phyloP scores from a whole-genome alignment of 2,113 vertebrate genomes.

The Nothoprocta perdicaria region DNA sequence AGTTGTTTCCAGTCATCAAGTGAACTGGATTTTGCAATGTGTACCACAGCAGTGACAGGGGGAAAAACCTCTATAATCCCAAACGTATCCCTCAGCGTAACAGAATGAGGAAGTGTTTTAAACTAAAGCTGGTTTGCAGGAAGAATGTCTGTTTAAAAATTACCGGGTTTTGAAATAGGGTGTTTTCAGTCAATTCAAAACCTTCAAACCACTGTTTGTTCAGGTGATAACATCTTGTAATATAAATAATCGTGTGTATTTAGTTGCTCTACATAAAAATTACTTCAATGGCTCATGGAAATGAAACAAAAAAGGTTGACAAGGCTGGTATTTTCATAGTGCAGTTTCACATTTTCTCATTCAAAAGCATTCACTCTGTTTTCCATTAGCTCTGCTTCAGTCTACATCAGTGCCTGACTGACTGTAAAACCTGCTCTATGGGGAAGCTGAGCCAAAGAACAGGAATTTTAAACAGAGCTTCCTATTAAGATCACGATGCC shows the following conservation, averaged over 20 bases:
- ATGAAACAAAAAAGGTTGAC: not conserved
- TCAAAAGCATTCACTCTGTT: not conserved
- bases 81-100: not conserved
- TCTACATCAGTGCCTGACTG: not conserved
- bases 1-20: not conserved
- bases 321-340: not conserved
- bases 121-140: not conserved
- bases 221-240: not conserved
- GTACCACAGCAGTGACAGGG: not conserved
- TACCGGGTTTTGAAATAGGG: constrained; percentile 15
- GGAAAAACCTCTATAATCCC: not conserved
- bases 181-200: not conserved
- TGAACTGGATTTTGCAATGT: not conserved
- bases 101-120: constrained; percentile 45
- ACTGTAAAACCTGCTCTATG: not conserved
- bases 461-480: not conserved
- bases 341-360: not conserved
- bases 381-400: not conserved
- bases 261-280: not conserved
- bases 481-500: not conserved
- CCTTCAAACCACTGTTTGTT: not conserved
- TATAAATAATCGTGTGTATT: not conserved
- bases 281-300: not conserved
- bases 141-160: constrained; percentile 32
- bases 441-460: not conserved